Conservation (phyloP, 2,113 vertebrate genomes). For the Arizona elegans region DNA sequence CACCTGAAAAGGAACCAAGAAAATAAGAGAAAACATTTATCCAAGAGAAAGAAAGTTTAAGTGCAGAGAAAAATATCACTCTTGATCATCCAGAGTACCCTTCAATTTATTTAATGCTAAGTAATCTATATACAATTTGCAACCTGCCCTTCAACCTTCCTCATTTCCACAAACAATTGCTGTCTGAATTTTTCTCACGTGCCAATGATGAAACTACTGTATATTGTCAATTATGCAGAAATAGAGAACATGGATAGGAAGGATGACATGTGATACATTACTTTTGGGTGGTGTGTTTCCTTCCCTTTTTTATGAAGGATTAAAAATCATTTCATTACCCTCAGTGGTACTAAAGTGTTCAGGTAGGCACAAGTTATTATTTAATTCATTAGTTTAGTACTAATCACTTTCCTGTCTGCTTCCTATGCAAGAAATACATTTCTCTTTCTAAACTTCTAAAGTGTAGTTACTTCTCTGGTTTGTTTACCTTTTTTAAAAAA, state of each 20-base stretch:
- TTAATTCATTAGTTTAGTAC: conserved; percentile 53
- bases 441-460: conserved; percentile 57
- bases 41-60: too few relatives aligned
- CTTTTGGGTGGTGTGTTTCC: conserved; percentile 39
- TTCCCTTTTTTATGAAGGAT: conserved; percentile 54
- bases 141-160: neutral
- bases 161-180: neutral
- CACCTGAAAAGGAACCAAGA: neutral
- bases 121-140: conserved; percentile 5
- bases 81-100: conserved; percentile 7
- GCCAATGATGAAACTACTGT: conserved; percentile 1
- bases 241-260: conserved; percentile 11
- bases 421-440: conserved; percentile 72
- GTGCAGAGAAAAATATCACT: neutral
- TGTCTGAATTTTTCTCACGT: conserved; percentile 31
- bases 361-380: conserved; percentile 47
- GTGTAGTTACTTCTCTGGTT: neutral
- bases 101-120: conserved; percentile 14
- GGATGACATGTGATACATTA: conserved; percentile 44
- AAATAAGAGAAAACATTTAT: too few relatives aligned
- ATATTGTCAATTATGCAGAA: neutral
- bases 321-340: conserved; percentile 69
- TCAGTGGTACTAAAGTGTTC: conserved; percentile 64
- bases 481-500: neutral
- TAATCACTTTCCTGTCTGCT: conserved; percentile 64